Percentiles rank a stretch among this genome's conserved stretches.
Conservation (phyloP, 2,888 invertebrate genomes). For the Brassicogethes aeneus region DNA sequence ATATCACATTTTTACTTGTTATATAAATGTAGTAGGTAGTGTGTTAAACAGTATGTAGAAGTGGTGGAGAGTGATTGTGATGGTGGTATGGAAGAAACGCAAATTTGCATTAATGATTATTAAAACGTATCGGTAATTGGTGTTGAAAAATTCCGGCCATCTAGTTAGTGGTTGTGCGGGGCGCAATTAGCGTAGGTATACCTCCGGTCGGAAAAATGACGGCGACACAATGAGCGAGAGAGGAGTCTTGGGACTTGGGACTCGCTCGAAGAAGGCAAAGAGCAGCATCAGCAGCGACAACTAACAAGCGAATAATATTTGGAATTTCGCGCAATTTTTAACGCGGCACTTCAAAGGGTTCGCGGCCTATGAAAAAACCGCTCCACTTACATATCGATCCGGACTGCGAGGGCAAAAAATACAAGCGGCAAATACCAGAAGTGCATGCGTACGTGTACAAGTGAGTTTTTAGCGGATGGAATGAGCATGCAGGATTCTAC, state of each 20-base stretch:
- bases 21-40: too few relatives aligned
- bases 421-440: constrained; percentile 34
- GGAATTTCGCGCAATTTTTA: constrained; percentile 44
- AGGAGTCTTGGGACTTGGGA: neutral
- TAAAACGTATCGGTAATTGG: too few relatives aligned
- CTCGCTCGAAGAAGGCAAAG: constrained; percentile 11
- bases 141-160: neutral
- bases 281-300: constrained; percentile 25
- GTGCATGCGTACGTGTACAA: constrained; percentile 37
- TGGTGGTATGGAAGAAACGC: too few relatives aligned
- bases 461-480: constrained; percentile 20
- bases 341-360: constrained; percentile 40
- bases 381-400: constrained; percentile 41
- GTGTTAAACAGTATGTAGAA: too few relatives aligned
- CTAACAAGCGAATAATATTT: constrained; percentile 43
- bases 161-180: neutral
- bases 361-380: constrained; percentile 31
- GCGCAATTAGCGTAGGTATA: neutral
- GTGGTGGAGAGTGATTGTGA: too few relatives aligned
- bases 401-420: constrained; percentile 20
- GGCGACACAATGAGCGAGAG: neutral
- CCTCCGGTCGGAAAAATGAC: neutral
- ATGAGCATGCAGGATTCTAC: constrained; percentile 31
- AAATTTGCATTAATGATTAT: too few relatives aligned
- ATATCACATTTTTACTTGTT: too few relatives aligned